Percentiles rank a stretch among this genome's conserved stretches.
Evolutionary conservation across 2,888 invertebrate genomes (phyloP).

Genomic region (Drepanosiphum platanoidis): DNA sequence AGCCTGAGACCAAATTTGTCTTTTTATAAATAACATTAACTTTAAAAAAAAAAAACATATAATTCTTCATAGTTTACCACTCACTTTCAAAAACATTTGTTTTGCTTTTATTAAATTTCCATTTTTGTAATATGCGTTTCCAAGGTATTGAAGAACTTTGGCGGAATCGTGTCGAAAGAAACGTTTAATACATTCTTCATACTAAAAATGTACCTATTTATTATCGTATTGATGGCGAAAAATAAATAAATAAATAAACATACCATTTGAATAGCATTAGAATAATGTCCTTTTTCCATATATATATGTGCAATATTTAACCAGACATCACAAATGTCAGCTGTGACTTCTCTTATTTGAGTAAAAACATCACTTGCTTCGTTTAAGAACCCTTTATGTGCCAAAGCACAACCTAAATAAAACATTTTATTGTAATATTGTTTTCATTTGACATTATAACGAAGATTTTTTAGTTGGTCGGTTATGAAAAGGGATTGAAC

Average conservation of each 20-base stretch:
- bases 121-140: conserved; percentile 90
- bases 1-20: conserved; percentile 71
- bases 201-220: conserved; percentile 72
- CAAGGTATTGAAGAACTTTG: conserved; percentile 94
- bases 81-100: conserved; percentile 80
- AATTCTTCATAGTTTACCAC: conserved; percentile 51
- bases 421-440: neutral
- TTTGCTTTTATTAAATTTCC: conserved; percentile 90
- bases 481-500: no score
- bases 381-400: conserved; percentile 88
- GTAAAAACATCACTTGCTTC: conserved; percentile 99
- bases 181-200: conserved; percentile 97
- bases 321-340: conserved; percentile 99
- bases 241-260: conserved; percentile 65
- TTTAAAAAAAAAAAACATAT: neutral
- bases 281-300: conserved; percentile 96
- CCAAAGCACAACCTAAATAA: conserved; percentile 80
- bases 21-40: neutral
- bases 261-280: conserved; percentile 98
- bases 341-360: conserved; percentile 98
- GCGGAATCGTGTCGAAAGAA: conserved; percentile 95
- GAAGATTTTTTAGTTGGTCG: no score
- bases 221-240: conserved; percentile 1
- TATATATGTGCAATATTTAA: conserved; percentile 99
- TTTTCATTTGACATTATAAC: neutral